Conservation (phyloP, 1,140 invertebrate genomes). For the Drosophila kohkoa region DNA sequence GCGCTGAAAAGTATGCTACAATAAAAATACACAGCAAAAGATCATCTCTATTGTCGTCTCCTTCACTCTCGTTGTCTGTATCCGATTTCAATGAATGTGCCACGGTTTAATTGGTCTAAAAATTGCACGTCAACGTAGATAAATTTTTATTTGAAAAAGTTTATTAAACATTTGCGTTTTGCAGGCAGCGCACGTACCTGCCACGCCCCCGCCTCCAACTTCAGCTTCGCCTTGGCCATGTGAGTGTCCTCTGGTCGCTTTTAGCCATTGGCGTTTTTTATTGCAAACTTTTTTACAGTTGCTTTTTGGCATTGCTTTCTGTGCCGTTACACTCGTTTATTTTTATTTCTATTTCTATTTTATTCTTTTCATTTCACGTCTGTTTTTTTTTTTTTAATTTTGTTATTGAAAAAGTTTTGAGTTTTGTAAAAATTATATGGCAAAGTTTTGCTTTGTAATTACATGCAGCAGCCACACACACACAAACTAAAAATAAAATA, state of each 20-base stretch:
- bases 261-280: conserved; percentile 74
- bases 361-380: conserved; percentile 22
- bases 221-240: conserved; percentile 1
- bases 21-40: conserved; percentile 31
- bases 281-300: conserved; percentile 74
- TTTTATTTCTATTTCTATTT: conserved; percentile 8
- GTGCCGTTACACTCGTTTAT: conserved; percentile 23
- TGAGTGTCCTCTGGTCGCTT: conserved; percentile 59
- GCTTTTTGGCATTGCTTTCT: conserved; percentile 64
- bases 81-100: conserved; percentile 27
- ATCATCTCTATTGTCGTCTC: neutral
- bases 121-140: conserved; percentile 81
- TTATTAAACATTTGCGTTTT: conserved; percentile 81
- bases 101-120: conserved; percentile 76
- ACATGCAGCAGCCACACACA: conserved; percentile 59
- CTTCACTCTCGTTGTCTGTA: neutral
- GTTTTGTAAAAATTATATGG: conserved; percentile 74
- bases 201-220: conserved; percentile 17
- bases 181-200: conserved; percentile 70
- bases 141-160: conserved; percentile 84
- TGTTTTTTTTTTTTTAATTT: conserved; percentile 53
- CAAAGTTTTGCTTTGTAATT: conserved; percentile 80
- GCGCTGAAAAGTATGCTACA: conserved; percentile 8
- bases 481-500: conserved; percentile 20
- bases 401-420: conserved; percentile 79